phyloP scores from a whole-genome alignment of 2,113 vertebrate species.

The Halcyon malimbica region DNA sequence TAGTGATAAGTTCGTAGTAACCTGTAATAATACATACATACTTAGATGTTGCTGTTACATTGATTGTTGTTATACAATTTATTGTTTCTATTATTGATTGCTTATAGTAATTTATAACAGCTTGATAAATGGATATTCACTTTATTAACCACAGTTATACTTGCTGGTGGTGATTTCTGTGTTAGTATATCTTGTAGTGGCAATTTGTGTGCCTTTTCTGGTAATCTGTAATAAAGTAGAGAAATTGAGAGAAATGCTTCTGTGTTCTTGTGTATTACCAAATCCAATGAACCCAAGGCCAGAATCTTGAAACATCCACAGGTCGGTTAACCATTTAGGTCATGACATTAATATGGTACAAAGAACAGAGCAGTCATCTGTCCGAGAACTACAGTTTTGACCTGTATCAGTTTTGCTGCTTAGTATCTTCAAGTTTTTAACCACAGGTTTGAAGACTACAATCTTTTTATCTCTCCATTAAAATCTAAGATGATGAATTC shows the following conservation, averaged over 20 bases:
- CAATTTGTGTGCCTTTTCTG: not conserved
- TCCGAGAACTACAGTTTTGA: not conserved
- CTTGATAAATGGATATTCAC: not conserved
- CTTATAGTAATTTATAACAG: not conserved
- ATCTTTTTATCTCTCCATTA: not conserved
- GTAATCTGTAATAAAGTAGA: not conserved
- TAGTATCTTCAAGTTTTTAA: not conserved
- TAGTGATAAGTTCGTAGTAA: no score
- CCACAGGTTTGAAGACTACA: not conserved
- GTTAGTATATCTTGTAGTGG: not conserved
- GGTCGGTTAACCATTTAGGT: not conserved
- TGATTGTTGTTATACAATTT: not conserved
- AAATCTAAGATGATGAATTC: not conserved
- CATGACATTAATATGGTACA: not conserved
- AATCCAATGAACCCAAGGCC: accelerated
- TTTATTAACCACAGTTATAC: not conserved
- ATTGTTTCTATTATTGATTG: not conserved
- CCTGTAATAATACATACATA: not conserved
- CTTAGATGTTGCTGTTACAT: not conserved
- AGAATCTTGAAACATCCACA: not conserved
- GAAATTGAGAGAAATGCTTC: not conserved
- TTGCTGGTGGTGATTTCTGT: not conserved
- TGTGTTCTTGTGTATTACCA: not conserved
- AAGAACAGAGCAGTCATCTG: not conserved
- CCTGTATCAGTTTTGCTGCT: not conserved